Percentiles rank a stretch among this genome's conserved stretches.
Conservation (phyloP, 2,888 invertebrate species). For the Lampropteryx suffumata region DNA sequence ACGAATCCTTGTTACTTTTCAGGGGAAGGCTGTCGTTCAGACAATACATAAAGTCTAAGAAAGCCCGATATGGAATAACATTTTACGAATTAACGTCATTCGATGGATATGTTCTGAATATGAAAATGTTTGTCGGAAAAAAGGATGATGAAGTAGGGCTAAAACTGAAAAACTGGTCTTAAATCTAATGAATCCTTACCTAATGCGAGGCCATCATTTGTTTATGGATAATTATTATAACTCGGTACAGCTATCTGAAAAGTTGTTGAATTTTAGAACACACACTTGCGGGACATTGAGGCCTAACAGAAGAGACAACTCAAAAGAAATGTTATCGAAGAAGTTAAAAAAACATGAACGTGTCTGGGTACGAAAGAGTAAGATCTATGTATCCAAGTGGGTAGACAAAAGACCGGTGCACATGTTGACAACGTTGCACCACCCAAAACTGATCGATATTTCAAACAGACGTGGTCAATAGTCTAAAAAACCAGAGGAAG, state of each 20-base stretch:
- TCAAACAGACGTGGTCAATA: constrained; percentile 6
- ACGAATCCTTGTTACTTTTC: constrained; percentile 37
- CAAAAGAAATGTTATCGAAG: constrained; percentile 15
- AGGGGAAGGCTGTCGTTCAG: constrained; percentile 20
- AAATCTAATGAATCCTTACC: no score
- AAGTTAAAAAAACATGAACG: constrained; percentile 29
- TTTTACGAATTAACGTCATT: constrained; percentile 37
- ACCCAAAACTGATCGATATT: constrained; percentile 7
- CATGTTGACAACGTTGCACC: constrained; percentile 23
- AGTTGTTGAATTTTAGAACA: constrained; percentile 27
- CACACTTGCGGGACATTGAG: constrained; percentile 31
- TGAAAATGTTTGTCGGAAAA: constrained; percentile 38
- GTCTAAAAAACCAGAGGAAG: constrained; percentile 9
- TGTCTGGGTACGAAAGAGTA: constrained; percentile 27
- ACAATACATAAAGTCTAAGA: constrained; percentile 28
- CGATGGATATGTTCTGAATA: constrained; percentile 41
- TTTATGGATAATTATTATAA: constrained; percentile 36
- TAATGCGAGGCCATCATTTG: no score
- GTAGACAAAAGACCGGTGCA: constrained; percentile 29
- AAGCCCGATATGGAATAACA: constrained; percentile 36
- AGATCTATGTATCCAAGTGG: constrained; percentile 31
- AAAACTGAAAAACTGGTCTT: constrained; percentile 20
- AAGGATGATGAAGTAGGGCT: constrained; percentile 12
- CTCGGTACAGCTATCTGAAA: constrained; percentile 23
- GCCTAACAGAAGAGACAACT: not conserved